Evolutionary conservation across 2,797 vertebrate species (phyloP).

Genomic region (Alosa sapidissima): DNA sequence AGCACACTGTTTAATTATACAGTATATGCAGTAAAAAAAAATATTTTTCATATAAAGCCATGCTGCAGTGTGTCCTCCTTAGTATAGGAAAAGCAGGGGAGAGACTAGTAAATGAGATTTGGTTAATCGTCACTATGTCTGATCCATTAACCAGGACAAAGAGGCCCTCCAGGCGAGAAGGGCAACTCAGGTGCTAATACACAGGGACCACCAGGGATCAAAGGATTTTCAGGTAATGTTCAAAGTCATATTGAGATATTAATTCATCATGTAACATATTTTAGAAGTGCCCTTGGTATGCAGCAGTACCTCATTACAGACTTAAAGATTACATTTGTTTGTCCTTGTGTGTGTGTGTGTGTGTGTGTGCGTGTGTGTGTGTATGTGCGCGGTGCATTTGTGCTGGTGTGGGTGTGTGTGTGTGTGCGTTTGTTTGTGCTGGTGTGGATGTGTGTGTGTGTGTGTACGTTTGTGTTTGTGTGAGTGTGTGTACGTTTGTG

Average conservation of each 20-base stretch:
- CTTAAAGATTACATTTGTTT: not conserved
- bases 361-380: not conserved
- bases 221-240: slow-evolving; percentile 73
- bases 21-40: no score
- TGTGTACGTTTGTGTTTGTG: not conserved
- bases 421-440: no score
- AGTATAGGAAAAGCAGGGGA: not conserved
- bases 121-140: not conserved
- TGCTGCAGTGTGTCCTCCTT: not conserved
- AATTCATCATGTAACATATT: not conserved
- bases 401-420: no score
- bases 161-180: slow-evolving; percentile 66
- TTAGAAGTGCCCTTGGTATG: not conserved
- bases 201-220: slow-evolving; percentile 70
- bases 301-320: not conserved
- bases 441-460: not conserved
- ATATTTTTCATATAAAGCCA: no score
- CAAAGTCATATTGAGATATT: not conserved
- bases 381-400: not conserved
- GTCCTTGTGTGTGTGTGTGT: not conserved
- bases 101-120: not conserved
- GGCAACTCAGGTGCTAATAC: slow-evolving; percentile 67
- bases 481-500: no score
- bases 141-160: slow-evolving; percentile 61
- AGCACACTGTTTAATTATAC: no score